These are phyloP conservation scores for Macaria notata DNA, from an alignment of 2,888 invertebrate species.

Conservation along the genomic window DNA sequence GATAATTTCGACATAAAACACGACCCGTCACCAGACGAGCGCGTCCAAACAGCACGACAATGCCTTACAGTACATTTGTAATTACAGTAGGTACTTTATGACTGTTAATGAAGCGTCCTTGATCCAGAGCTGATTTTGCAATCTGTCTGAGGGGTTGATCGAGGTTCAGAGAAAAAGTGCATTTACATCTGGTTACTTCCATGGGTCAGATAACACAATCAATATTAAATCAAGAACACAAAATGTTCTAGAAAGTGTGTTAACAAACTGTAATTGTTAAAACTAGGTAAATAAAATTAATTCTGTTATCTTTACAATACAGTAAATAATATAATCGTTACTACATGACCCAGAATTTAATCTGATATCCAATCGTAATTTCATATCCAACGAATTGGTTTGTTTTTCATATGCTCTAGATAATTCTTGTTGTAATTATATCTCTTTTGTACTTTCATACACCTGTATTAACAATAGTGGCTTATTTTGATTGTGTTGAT, in stretches of 20 bases:
- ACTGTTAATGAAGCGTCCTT: neutral
- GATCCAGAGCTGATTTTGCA: too few species aligned
- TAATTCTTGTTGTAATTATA: conserved; percentile 17
- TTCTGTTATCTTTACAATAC: neutral
- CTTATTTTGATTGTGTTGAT: conserved; percentile 1
- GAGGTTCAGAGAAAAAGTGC: too few species aligned
- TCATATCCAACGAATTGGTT: conserved; percentile 6
- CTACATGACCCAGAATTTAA: conserved; percentile 27
- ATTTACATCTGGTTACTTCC: too few species aligned
- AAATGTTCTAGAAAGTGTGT: neutral
- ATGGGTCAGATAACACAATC: too few species aligned
- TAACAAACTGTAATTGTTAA: neutral
- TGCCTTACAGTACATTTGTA: neutral
- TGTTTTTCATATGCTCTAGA: conserved; percentile 19
- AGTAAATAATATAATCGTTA: neutral
- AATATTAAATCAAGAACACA: too few species aligned
- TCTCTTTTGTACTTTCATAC: conserved; percentile 18
- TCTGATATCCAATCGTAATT: conserved; percentile 16
- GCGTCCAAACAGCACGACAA: neutral
- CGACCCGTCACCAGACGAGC: neutral
- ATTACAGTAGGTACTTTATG: neutral
- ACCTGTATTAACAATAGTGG: conserved; percentile 21
- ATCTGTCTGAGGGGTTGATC: too few species aligned
- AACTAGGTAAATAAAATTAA: neutral
- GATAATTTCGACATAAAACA: neutral